Evolutionary conservation across 2,113 vertebrate genomes (phyloP).

Genomic region (Tylochromis polylepis): DNA sequence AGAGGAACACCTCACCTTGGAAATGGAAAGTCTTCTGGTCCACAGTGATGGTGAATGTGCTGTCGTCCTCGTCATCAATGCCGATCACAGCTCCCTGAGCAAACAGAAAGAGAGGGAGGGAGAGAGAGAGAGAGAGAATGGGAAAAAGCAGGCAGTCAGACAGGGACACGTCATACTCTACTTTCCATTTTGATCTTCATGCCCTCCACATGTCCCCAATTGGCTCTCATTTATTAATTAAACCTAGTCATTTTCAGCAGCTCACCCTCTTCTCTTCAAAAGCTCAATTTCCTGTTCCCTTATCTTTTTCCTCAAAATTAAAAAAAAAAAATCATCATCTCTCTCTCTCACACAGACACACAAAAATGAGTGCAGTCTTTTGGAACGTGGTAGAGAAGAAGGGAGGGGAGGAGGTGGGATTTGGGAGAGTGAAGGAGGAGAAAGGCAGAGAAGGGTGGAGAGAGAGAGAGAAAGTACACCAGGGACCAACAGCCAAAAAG

Average conservation of each 20-base stretch:
- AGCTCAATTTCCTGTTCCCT: constrained; percentile 43
- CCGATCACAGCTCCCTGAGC: constrained; percentile 99
- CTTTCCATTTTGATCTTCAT: constrained; percentile 17
- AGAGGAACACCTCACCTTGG: constrained; percentile 87
- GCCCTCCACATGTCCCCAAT: constrained; percentile 25
- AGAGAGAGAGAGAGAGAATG: neutral
- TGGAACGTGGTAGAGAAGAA: constrained; percentile 16
- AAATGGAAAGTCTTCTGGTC: constrained; percentile 99
- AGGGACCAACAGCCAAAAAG: constrained; percentile 43
- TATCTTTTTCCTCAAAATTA: neutral
- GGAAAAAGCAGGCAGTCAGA: constrained; percentile 72
- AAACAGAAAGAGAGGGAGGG: constrained; percentile 54
- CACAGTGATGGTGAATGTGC: constrained; percentile 99
- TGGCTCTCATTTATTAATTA: neutral
- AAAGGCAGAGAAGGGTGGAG: constrained; percentile 39
- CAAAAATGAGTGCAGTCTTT: constrained; percentile 18
- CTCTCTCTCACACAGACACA: neutral
- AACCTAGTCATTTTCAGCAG: neutral
- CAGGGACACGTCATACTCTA: constrained; percentile 86
- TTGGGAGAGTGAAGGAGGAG: constrained; percentile 44
- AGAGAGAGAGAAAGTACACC: constrained; percentile 27
- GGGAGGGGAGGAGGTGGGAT: constrained; percentile 28
- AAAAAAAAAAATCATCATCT: neutral
- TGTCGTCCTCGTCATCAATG: constrained; percentile 99
- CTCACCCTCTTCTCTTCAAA: neutral